Percentiles rank a stretch among this genome's conserved stretches.
Evolutionary conservation across 2,888 invertebrate genomes (phyloP).

Genomic region (Trachelus stipa): DNA sequence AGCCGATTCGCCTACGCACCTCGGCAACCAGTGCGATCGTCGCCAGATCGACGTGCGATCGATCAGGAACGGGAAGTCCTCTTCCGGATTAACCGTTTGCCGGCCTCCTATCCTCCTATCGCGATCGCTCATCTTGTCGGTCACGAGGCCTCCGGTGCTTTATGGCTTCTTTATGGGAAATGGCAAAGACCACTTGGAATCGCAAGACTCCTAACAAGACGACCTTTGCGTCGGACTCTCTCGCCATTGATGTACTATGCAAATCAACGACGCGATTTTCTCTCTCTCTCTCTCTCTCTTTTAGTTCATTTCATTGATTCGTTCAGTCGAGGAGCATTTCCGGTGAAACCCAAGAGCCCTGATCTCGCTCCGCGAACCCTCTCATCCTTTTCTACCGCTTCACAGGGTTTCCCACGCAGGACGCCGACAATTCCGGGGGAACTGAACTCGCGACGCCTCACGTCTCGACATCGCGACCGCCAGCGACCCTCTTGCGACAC

Average conservation of each 20-base stretch:
- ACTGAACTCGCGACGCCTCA: background rate
- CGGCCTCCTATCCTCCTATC: background rate
- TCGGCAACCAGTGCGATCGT: background rate
- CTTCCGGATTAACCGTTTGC: background rate
- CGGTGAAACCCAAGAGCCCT: background rate
- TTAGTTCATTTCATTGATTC: conserved; percentile 16
- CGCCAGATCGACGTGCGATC: background rate
- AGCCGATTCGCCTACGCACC: background rate
- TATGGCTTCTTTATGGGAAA: conserved; percentile 56
- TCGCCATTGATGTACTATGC: conserved; percentile 34
- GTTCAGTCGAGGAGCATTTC: conserved; percentile 10
- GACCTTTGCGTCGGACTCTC: conserved; percentile 31
- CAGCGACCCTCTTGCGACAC: conserved; percentile 33
- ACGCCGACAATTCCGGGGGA: conserved; percentile 6
- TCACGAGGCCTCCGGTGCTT: conserved; percentile 23
- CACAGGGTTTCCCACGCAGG: background rate
- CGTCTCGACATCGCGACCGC: conserved; percentile 1
- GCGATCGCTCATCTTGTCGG: background rate
- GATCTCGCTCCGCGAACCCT: background rate
- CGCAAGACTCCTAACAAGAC: conserved; percentile 33
- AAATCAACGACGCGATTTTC: conserved; percentile 37
- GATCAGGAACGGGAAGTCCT: background rate
- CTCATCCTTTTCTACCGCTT: background rate
- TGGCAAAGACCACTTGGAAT: conserved; percentile 50
- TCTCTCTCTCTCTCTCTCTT: conserved; percentile 28